phyloP scores from a whole-genome alignment of 2,888 invertebrate genomes.

The Smittia sp. region DNA sequence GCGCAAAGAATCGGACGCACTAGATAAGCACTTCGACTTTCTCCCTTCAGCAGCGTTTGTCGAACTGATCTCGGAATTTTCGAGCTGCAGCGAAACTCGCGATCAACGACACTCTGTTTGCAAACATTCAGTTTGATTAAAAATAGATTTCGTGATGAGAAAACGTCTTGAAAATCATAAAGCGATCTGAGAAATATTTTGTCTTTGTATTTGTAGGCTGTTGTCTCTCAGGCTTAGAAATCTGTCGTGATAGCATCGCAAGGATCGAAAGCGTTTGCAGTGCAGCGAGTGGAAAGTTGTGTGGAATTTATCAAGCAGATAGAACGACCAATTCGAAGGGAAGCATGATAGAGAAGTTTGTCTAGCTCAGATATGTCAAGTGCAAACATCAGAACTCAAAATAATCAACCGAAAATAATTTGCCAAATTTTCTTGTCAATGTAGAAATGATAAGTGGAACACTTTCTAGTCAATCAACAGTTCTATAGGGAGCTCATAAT shows the following conservation, averaged over 20 bases:
- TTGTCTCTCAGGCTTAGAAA: background rate
- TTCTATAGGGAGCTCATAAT: too few relatives aligned
- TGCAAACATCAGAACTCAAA: background rate
- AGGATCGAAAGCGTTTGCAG: background rate
- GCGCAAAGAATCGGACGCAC: background rate
- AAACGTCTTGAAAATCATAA: background rate
- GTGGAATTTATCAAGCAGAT: background rate
- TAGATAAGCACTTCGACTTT: background rate
- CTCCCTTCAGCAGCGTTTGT: background rate
- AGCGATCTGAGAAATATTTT: too few relatives aligned
- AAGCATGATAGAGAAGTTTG: constrained; percentile 4
- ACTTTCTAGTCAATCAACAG: too few relatives aligned
- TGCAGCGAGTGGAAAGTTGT: background rate
- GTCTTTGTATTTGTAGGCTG: background rate
- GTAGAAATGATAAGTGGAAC: background rate
- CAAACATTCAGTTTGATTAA: background rate
- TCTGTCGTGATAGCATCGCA: background rate
- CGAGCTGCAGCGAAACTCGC: background rate
- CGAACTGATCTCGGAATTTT: background rate
- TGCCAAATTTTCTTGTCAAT: background rate
- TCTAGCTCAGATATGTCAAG: background rate
- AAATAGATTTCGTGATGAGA: constrained; percentile 7
- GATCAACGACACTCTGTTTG: background rate
- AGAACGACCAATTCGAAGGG: constrained; percentile 7
- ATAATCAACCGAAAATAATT: background rate